phyloP scores from a whole-genome alignment of 1,140 invertebrate species.

The Mactra quadrangularis region DNA sequence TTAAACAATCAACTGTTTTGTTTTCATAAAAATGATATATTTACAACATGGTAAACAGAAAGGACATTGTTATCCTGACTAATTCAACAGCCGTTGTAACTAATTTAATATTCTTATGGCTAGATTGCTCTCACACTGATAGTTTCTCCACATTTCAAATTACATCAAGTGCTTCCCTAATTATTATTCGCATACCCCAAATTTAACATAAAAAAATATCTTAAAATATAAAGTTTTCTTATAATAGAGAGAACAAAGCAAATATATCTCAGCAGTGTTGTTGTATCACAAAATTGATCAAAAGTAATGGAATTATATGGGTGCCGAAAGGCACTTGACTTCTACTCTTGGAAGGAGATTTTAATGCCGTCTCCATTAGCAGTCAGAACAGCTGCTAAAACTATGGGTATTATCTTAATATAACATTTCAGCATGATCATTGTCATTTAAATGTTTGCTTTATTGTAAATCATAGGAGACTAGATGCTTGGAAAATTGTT shows the following conservation, averaged over 20 bases:
- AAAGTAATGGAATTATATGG: constrained; percentile 32
- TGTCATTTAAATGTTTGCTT: not conserved
- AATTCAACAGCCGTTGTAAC: not conserved
- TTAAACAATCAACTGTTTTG: no score
- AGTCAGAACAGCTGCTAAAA: not conserved
- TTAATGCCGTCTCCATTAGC: constrained; percentile 10
- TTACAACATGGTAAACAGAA: no score
- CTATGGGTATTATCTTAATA: not conserved
- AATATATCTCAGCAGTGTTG: not conserved
- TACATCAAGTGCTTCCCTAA: constrained; percentile 3
- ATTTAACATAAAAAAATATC: not conserved
- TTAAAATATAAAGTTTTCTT: not conserved
- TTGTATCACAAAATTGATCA: constrained; percentile 1
- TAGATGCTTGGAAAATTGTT: constrained; percentile 13
- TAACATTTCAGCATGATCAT: not conserved
- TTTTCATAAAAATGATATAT: no score
- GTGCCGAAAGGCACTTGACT: constrained; percentile 18
- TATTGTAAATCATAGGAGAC: not conserved
- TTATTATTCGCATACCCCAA: constrained; percentile 1
- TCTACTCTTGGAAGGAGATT: not conserved
- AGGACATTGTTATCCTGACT: no score
- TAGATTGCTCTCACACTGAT: constrained; percentile 3
- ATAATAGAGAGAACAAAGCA: not conserved
- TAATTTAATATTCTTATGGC: constrained; percentile 27
- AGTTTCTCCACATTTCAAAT: constrained; percentile 1